Conservation (phyloP, 2,888 invertebrate genomes). For the Leucoma salicis region DNA sequence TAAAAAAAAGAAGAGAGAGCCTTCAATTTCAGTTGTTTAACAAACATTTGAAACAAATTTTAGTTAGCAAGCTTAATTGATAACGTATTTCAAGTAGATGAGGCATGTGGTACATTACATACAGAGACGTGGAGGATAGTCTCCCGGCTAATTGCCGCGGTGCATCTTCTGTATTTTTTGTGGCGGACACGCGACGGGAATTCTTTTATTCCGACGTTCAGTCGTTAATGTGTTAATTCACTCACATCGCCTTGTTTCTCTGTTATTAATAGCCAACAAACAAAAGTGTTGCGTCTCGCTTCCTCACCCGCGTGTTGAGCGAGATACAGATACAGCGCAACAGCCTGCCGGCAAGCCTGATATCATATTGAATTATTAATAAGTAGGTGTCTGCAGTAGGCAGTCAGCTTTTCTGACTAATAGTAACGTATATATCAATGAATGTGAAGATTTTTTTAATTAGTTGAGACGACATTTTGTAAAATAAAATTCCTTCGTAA, state of each 20-base stretch:
- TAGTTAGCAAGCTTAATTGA: no score
- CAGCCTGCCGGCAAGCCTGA: constrained; percentile 10
- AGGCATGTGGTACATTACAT: background rate
- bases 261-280: constrained; percentile 72
- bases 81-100: no score
- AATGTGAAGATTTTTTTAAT: no score
- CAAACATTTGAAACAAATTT: no score
- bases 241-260: constrained; percentile 66
- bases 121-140: constrained; percentile 15
- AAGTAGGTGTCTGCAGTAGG: constrained; percentile 22
- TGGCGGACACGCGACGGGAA: constrained; percentile 58
- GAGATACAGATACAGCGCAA: constrained; percentile 20
- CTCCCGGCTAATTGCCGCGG: constrained; percentile 49
- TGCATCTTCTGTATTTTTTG: constrained; percentile 51
- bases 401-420: no score
- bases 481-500: no score
- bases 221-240: constrained; percentile 78
- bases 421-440: no score
- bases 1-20: no score
- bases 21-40: no score
- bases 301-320: constrained; percentile 21
- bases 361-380: constrained; percentile 31
- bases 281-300: constrained; percentile 44
- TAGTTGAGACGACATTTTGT: no score
- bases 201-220: constrained; percentile 72